phyloP scores from a whole-genome alignment of 2,113 vertebrate species.

The Columbina picui region DNA sequence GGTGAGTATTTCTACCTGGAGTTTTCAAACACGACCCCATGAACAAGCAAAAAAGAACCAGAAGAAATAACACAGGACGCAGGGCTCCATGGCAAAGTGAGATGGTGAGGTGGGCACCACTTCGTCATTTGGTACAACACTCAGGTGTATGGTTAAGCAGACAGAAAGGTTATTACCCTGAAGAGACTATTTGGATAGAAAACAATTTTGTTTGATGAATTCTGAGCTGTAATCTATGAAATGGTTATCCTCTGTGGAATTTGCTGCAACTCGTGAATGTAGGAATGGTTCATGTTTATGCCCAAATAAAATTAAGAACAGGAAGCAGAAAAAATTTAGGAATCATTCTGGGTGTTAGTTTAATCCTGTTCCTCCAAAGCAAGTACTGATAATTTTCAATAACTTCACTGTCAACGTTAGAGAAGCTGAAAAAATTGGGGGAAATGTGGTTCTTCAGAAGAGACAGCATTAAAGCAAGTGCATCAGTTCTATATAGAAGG shows the following conservation, averaged over 20 bases:
- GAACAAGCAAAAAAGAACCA: not conserved
- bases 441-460: not conserved
- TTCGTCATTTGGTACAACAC: rapidly evolving
- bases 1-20: not conserved
- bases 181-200: not conserved
- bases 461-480: not conserved
- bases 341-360: not conserved
- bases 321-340: not conserved
- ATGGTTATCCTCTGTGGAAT: not conserved
- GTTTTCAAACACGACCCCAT: not conserved
- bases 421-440: not conserved
- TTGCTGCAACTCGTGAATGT: not conserved
- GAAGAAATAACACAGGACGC: rapidly evolving
- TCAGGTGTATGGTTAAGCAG: not conserved
- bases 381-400: not conserved
- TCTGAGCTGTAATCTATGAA: not conserved
- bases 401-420: not conserved
- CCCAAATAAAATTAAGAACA: not conserved
- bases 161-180: not conserved
- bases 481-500: not conserved
- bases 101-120: not conserved
- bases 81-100: not conserved
- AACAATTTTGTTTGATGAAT: not conserved
- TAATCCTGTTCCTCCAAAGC: not conserved
- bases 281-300: not conserved